Evolutionary conservation across 1,140 invertebrate genomes (phyloP).

Genomic region (Mactra quadrangularis): DNA sequence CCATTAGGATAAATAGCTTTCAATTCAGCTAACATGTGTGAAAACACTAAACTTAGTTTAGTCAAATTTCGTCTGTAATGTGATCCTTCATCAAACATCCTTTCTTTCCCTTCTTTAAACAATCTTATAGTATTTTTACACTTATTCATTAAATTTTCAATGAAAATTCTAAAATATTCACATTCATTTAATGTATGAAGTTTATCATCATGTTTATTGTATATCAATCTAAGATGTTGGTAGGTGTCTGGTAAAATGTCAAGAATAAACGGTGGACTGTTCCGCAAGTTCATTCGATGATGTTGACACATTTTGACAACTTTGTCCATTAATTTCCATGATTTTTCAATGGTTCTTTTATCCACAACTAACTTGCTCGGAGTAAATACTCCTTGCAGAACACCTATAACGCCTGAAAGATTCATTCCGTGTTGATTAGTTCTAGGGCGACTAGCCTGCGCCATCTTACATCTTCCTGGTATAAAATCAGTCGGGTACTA

Average conservation of each 20-base stretch:
- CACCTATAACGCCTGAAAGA: constrained; percentile 79
- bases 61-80: constrained; percentile 97
- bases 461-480: constrained; percentile 80
- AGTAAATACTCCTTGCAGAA: constrained; percentile 79
- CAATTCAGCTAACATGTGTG: constrained; percentile 99
- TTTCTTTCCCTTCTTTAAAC: constrained; percentile 98
- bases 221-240: constrained; percentile 96
- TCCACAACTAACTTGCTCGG: constrained; percentile 96
- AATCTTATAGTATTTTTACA: constrained; percentile 99
- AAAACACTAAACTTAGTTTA: constrained; percentile 99
- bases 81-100: constrained; percentile 99
- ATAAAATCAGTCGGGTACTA: constrained; percentile 44
- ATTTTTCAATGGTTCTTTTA: constrained; percentile 94
- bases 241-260: constrained; percentile 99
- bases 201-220: constrained; percentile 97
- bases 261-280: constrained; percentile 99
- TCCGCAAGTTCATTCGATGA: constrained; percentile 99
- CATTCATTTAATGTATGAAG: constrained; percentile 95
- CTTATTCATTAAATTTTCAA: constrained; percentile 98
- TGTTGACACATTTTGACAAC: constrained; percentile 98
- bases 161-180: constrained; percentile 98
- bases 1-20: constrained; percentile 99
- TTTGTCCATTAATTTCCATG: constrained; percentile 99
- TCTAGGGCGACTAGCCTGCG: constrained; percentile 74
- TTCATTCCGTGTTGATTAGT: constrained; percentile 56